These are phyloP conservation scores for Dermatemys mawii DNA, from an alignment of 2,113 vertebrate species.

Conservation along the genomic window DNA sequence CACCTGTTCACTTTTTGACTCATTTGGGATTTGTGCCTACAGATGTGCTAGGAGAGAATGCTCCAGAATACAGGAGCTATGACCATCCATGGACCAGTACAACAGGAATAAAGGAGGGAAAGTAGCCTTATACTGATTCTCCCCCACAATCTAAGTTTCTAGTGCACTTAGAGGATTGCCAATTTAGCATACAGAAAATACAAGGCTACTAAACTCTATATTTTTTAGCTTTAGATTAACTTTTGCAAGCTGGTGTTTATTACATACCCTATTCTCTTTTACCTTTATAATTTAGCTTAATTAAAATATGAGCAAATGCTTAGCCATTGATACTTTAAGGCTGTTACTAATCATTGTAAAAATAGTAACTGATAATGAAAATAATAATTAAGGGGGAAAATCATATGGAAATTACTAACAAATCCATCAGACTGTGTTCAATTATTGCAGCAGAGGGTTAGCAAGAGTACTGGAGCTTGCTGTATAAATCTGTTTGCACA, in stretches of 20 bases:
- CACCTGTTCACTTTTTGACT: background rate
- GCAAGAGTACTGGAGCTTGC: conserved; percentile 61
- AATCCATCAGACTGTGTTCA: conserved; percentile 61
- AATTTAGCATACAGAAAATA: background rate
- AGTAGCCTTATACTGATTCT: background rate
- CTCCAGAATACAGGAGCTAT: background rate
- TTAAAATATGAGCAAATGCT: conserved; percentile 24
- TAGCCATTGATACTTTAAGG: conserved; percentile 58
- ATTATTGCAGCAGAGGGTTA: conserved; percentile 57
- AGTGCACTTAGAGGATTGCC: background rate
- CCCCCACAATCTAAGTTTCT: background rate
- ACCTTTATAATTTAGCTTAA: background rate
- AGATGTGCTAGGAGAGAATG: background rate
- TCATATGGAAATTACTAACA: conserved; percentile 65
- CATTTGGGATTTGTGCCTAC: background rate
- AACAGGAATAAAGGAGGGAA: background rate
- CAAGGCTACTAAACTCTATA: rapidly evolving
- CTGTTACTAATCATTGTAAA: conserved; percentile 62
- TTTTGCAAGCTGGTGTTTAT: background rate
- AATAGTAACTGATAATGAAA: conserved; percentile 59
- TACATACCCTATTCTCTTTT: background rate
- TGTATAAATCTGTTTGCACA: conserved; percentile 67
- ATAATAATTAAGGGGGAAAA: conserved; percentile 67
- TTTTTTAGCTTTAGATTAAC: background rate
- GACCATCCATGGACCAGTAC: background rate